Percentiles rank a stretch among this genome's conserved stretches.
Conservation (phyloP, 2,888 invertebrate species). For the Gerosis bhagava region DNA sequence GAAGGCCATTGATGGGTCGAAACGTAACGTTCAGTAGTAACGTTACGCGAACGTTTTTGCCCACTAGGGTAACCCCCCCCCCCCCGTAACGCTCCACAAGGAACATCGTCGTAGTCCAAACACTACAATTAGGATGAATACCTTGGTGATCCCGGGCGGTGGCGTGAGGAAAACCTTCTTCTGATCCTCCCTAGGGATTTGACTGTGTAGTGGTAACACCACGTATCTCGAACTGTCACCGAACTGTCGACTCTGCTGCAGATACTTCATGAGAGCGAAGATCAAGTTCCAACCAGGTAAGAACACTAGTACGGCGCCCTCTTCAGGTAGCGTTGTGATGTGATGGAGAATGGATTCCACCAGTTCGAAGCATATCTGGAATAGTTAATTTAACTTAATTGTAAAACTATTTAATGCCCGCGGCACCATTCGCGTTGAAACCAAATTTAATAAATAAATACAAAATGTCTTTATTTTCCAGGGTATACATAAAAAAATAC, state of each 20-base stretch:
- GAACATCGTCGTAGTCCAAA: too few species aligned
- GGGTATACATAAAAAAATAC: too few species aligned
- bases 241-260: slow-evolving; percentile 87
- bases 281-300: slow-evolving; percentile 99
- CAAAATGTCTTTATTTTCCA: too few species aligned
- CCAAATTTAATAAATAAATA: too few species aligned
- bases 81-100: too few species aligned
- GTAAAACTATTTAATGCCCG: too few species aligned
- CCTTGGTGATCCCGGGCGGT: slow-evolving; percentile 92
- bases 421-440: too few species aligned
- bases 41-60: too few species aligned
- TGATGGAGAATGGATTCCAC: slow-evolving; percentile 90
- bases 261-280: slow-evolving; percentile 93
- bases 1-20: too few species aligned
- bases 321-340: slow-evolving; percentile 82
- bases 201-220: slow-evolving; percentile 97
- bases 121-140: too few species aligned
- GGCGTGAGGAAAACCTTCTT: slow-evolving; percentile 95
- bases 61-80: too few species aligned
- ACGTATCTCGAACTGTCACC: slow-evolving; percentile 84
- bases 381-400: neutral
- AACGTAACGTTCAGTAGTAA: too few species aligned
- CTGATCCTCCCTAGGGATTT: slow-evolving; percentile 97
- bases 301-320: slow-evolving; percentile 96
- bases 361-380: slow-evolving; percentile 92